A percentile compares a stretch with the other conserved stretches of the same genome.
phyloP scores from a whole-genome alignment of 2,113 vertebrate genomes.

The Pachycephala philippinensis region DNA sequence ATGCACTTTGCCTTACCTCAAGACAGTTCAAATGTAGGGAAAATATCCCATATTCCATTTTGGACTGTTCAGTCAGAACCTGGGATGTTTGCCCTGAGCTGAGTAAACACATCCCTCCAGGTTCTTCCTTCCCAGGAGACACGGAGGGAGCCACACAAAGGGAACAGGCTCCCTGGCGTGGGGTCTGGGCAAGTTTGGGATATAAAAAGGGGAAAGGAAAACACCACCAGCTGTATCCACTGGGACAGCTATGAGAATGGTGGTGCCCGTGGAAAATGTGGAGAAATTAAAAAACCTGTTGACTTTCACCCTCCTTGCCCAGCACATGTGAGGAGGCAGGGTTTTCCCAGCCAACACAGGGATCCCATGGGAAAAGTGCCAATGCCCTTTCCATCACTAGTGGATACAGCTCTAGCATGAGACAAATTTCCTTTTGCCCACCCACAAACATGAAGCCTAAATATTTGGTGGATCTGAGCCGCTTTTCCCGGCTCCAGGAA shows the following conservation, averaged over 20 bases:
- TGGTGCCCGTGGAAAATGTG: accelerated
- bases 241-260: not conserved
- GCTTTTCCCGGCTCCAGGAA: not conserved
- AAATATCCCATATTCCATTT: not conserved
- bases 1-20: not conserved
- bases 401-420: not conserved
- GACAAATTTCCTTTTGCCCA: not conserved
- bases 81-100: not conserved
- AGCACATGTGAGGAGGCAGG: not conserved
- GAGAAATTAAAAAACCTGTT: not conserved
- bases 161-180: accelerated
- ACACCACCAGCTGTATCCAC: not conserved
- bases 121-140: not conserved
- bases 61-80: not conserved
- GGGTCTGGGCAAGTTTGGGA: not conserved
- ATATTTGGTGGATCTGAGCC: not conserved
- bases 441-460: not conserved
- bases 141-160: not conserved
- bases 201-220: not conserved
- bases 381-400: accelerated
- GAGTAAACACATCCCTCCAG: not conserved
- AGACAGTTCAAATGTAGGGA: not conserved
- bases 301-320: not conserved
- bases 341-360: not conserved
- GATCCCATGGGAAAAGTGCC: accelerated